Percentiles rank a stretch among this genome's conserved stretches.
Conservation (phyloP, 1,140 invertebrate species). For the Calephelis virginiensis region DNA sequence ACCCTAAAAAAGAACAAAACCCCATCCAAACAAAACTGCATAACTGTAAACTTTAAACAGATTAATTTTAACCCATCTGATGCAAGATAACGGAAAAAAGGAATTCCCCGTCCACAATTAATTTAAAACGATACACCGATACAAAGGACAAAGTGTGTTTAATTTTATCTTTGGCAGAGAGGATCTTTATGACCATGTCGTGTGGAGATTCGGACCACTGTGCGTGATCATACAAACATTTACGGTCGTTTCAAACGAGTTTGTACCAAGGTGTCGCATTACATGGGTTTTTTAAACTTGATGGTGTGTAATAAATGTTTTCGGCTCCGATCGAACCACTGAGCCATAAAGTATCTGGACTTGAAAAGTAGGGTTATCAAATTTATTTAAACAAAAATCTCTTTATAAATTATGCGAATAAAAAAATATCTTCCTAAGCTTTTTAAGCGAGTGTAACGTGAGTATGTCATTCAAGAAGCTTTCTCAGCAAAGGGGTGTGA, state of each 20-base stretch:
- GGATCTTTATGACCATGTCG: conserved; percentile 33
- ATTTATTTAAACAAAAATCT: neutral
- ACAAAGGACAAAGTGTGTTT: conserved; percentile 16
- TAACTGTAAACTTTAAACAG: neutral
- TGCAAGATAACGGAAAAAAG: neutral
- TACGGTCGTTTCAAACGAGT: conserved; percentile 44
- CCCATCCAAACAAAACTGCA: too few relatives aligned
- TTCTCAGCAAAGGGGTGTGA: too few relatives aligned
- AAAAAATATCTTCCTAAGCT: too few relatives aligned
- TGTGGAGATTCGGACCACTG: conserved; percentile 29
- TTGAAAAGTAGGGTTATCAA: conserved; percentile 7
- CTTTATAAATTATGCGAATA: neutral
- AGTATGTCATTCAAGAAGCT: too few relatives aligned
- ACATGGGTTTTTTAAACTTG: conserved; percentile 69
- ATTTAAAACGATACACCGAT: conserved; percentile 14
- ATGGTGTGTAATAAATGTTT: conserved; percentile 73
- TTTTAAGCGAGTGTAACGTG: too few relatives aligned
- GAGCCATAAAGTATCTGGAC: conserved; percentile 39
- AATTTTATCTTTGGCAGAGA: conserved; percentile 25
- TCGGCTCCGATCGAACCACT: conserved; percentile 58
- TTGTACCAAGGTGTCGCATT: conserved; percentile 62
- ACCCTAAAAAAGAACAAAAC: too few relatives aligned
- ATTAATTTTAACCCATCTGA: neutral
- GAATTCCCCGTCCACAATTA: conserved; percentile 8
- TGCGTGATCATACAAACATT: conserved; percentile 36